Evolutionary conservation across 35 echinoderm and acorn worm genomes (phyloP).

Genomic region (Apostichopus japonicus): DNA sequence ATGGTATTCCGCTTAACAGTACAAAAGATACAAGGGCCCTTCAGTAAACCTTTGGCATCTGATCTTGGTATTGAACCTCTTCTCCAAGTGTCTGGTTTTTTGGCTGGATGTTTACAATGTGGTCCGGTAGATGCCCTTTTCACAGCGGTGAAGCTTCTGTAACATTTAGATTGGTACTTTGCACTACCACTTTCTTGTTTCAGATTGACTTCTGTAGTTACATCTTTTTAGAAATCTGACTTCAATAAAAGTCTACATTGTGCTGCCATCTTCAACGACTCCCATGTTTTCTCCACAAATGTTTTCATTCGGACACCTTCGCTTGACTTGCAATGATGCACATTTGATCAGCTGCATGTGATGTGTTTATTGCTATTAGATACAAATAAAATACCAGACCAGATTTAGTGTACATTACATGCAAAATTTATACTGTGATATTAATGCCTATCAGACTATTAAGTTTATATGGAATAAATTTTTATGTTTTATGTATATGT

Average conservation of each 20-base stretch:
- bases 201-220: slow-evolving; percentile 48
- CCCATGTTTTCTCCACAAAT: slow-evolving; percentile 33
- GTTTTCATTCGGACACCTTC: slow-evolving; percentile 17
- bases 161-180: slow-evolving; percentile 56
- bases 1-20: slow-evolving; percentile 49
- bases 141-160: slow-evolving; percentile 36
- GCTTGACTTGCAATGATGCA: slow-evolving; percentile 47
- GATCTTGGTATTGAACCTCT: slow-evolving; percentile 31
- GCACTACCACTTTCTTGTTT: slow-evolving; percentile 24
- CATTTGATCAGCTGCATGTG: neutral
- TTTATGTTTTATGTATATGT: too few species aligned
- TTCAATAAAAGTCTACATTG: slow-evolving; percentile 20
- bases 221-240: slow-evolving; percentile 45
- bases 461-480: too few species aligned
- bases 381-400: too few species aligned
- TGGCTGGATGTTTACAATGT: neutral
- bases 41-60: slow-evolving; percentile 46
- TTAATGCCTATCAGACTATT: too few species aligned
- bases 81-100: slow-evolving; percentile 17
- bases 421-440: too few species aligned
- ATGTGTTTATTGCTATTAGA: too few species aligned
- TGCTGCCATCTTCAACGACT: slow-evolving; percentile 31
- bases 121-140: slow-evolving; percentile 37
- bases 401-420: too few species aligned
- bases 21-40: slow-evolving; percentile 59